Conservation (phyloP, 2,797 vertebrate species). For the Huso huso region DNA sequence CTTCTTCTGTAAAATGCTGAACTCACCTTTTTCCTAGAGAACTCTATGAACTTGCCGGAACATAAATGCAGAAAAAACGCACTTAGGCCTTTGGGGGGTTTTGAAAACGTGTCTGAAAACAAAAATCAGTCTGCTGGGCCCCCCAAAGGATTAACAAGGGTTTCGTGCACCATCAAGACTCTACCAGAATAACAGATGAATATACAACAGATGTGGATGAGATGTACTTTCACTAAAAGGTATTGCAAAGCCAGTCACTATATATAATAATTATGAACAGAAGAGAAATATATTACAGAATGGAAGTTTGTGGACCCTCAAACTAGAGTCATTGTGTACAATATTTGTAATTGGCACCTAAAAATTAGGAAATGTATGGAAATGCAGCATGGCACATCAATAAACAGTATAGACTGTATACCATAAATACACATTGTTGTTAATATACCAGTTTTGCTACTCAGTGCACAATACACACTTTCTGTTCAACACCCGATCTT, state of each 20-base stretch:
- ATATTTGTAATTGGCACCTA: too few relatives aligned
- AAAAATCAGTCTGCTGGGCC: slow-evolving; percentile 29
- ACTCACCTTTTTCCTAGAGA: slow-evolving; percentile 49
- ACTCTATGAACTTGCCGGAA: slow-evolving; percentile 25
- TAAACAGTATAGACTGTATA: too few relatives aligned
- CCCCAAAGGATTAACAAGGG: slow-evolving; percentile 29
- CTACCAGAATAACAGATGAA: background rate
- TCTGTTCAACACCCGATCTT: too few relatives aligned
- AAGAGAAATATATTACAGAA: background rate
- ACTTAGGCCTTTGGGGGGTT: slow-evolving; percentile 32
- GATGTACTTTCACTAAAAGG: slow-evolving; percentile 3
- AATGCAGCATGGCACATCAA: too few relatives aligned
- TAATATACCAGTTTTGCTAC: too few relatives aligned
- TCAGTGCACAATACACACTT: too few relatives aligned
- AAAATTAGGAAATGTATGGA: too few relatives aligned
- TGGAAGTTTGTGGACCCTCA: slow-evolving; percentile 2
- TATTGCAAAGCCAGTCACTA: slow-evolving; percentile 10
- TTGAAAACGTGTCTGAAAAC: slow-evolving; percentile 37
- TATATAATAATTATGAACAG: background rate
- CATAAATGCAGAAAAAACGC: slow-evolving; percentile 29
- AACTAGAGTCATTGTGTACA: background rate
- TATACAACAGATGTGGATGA: slow-evolving; percentile 14
- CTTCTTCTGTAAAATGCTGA: slow-evolving; percentile 40
- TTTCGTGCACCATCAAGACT: slow-evolving; percentile 32
- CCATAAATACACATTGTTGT: too few relatives aligned